Evolutionary conservation across 2,797 vertebrate species (phyloP).

Genomic region (Centroberyx gerrardi): DNA sequence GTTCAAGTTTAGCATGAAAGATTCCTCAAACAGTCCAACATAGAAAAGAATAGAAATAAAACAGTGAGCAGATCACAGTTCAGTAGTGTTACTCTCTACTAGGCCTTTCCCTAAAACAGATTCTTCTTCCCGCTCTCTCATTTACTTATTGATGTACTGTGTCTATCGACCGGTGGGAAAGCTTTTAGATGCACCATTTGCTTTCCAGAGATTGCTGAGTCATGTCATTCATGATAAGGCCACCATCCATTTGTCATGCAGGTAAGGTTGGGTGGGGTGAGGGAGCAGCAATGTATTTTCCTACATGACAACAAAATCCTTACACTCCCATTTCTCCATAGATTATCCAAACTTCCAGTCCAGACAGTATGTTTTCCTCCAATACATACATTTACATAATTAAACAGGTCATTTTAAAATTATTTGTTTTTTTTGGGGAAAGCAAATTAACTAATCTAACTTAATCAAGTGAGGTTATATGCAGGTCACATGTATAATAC

Average conservation of each 20-base stretch:
- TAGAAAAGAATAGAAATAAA: constrained; percentile 57
- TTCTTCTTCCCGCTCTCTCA: background rate
- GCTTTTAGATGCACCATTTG: background rate
- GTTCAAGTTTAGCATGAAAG: constrained; percentile 65
- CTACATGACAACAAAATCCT: constrained; percentile 18
- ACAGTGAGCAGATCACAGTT: constrained; percentile 64
- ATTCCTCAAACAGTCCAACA: constrained; percentile 59
- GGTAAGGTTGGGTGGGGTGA: constrained; percentile 45
- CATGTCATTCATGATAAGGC: constrained; percentile 38
- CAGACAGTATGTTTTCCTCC: background rate
- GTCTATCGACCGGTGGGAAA: constrained; percentile 3
- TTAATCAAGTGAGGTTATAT: constrained; percentile 10
- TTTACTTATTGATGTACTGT: constrained; percentile 8
- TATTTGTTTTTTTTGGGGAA: background rate
- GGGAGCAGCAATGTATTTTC: constrained; percentile 11
- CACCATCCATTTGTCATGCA: constrained; percentile 37
- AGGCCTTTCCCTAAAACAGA: constrained; percentile 12
- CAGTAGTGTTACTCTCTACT: constrained; percentile 64
- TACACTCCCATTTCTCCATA: constrained; percentile 6
- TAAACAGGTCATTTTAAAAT: constrained; percentile 5
- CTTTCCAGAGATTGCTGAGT: constrained; percentile 47
- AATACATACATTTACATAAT: background rate
- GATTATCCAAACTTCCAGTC: constrained; percentile 5
- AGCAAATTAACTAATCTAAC: constrained; percentile 19
- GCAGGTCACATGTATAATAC: constrained; percentile 26